Evolutionary conservation across 1,140 invertebrate genomes (phyloP).

Genomic region (Dufourea novaeangliae): DNA sequence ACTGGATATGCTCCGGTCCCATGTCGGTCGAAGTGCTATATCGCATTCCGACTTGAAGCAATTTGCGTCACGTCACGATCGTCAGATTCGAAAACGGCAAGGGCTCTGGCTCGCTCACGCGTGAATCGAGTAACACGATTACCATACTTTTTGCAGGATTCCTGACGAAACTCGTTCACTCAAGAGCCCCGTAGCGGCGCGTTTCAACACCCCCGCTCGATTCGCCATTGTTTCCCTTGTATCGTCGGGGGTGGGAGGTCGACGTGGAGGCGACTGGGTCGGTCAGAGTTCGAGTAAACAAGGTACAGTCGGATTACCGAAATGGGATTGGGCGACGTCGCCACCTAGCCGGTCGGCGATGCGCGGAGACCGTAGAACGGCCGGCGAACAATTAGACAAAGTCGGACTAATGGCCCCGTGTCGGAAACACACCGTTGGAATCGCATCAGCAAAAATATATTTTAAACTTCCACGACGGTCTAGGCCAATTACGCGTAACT

Average conservation of each 20-base stretch:
- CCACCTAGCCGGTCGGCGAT: conserved; percentile 33
- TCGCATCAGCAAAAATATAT: conserved; percentile 73
- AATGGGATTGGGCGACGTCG: conserved; percentile 71
- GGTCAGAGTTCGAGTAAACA: conserved; percentile 47
- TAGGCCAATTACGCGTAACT: conserved; percentile 75
- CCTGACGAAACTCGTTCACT: background rate
- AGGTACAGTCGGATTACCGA: conserved; percentile 67
- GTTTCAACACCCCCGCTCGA: conserved; percentile 28
- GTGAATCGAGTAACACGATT: conserved; percentile 36
- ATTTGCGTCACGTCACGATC: background rate
- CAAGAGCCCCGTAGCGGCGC: conserved; percentile 9
- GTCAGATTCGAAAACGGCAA: background rate
- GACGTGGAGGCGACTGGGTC: too few relatives aligned
- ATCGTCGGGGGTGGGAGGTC: background rate
- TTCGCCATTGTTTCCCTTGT: conserved; percentile 17
- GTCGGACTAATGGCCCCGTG: conserved; percentile 69
- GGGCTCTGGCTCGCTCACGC: background rate
- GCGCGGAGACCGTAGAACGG: conserved; percentile 42
- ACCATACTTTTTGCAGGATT: conserved; percentile 8
- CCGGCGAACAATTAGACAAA: conserved; percentile 65
- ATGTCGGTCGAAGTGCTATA: background rate
- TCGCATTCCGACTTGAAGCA: background rate
- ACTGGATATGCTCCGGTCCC: background rate
- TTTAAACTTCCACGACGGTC: conserved; percentile 68
- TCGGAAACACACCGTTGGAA: conserved; percentile 63